Base-by-base conservation (phyloP, 1,140 invertebrate genomes). In the Artemia franciscana region DNA sequence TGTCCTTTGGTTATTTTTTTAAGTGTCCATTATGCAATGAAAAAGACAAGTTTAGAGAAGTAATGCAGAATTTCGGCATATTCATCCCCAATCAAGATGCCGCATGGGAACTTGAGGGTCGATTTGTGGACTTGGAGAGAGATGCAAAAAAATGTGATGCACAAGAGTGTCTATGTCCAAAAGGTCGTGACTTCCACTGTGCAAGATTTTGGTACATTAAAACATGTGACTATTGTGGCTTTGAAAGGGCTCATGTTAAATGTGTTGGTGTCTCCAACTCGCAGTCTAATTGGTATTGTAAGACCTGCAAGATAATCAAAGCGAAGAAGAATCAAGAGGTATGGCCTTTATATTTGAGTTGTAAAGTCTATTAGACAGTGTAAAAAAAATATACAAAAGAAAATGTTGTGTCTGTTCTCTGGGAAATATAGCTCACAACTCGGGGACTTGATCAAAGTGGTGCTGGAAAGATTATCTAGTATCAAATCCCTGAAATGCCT, bases 1-100 rank as follows among this genome's bases (percentile, higher is more conserved):
- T 76, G 23, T 80, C 76, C 71, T 78, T 81, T 51, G 81, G 82
- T 0, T 79, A 83, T 67, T 83, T 82, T 68, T 83, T 84, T 68
- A 82, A 81, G 66, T 83, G 82, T 69, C 81, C 82, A 5, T 66
- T 82, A 2, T 84, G 82, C 68, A 82, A 82, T 63, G 78, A 81
- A 70, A 78, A 78, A 64, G 69, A 72, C n/a, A 68, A 66, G 63
- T 84, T 83, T 70, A 73, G 77, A 66, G 67, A 70, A 30, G 77
- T 77, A 57, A 83, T 83, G 81, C 66, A 77, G 28, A 71, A 77
- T 25, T 75, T 74, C 71, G 82, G 82, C 5, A 80, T 83, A 64
- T 82, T 78, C 65, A 78, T 83, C 64, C 81, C 82, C 65, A 78
- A 76, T 65, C 77, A 79, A 68, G 82, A 84, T 75, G 82, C 82